Evolutionary conservation across 2,113 vertebrate species (phyloP).

Genomic region (Oreochromis niloticus): DNA sequence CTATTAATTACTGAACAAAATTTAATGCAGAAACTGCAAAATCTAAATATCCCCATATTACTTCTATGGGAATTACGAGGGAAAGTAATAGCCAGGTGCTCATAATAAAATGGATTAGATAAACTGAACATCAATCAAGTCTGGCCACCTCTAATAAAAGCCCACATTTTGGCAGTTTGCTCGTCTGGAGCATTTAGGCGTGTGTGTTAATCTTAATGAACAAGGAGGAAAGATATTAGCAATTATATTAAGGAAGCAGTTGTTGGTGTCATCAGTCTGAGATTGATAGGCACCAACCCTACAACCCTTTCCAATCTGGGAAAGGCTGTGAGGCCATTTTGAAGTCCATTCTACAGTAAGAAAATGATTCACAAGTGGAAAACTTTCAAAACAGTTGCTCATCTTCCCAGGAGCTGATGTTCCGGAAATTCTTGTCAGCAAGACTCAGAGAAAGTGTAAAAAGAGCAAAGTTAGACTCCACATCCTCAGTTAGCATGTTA

Average conservation of each 20-base stretch:
- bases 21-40: not conserved
- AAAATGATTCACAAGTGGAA: not conserved
- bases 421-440: not conserved
- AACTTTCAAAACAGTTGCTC: not conserved
- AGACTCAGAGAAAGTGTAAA: not conserved
- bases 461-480: not conserved
- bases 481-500: not conserved
- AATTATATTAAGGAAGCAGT: not conserved
- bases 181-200: not conserved
- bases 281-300: not conserved
- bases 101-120: not conserved
- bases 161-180: not conserved
- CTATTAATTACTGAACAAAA: not conserved
- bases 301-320: not conserved
- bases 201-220: not conserved
- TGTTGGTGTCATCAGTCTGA: not conserved
- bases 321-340: not conserved
- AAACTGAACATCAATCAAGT: not conserved
- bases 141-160: not conserved
- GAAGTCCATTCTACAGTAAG: not conserved
- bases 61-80: not conserved
- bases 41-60: not conserved
- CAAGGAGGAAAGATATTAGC: not conserved
- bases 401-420: not conserved
- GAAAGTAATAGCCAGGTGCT: not conserved